phyloP scores from a whole-genome alignment of 2,797 vertebrate species.

The Spheniscus humboldti region DNA sequence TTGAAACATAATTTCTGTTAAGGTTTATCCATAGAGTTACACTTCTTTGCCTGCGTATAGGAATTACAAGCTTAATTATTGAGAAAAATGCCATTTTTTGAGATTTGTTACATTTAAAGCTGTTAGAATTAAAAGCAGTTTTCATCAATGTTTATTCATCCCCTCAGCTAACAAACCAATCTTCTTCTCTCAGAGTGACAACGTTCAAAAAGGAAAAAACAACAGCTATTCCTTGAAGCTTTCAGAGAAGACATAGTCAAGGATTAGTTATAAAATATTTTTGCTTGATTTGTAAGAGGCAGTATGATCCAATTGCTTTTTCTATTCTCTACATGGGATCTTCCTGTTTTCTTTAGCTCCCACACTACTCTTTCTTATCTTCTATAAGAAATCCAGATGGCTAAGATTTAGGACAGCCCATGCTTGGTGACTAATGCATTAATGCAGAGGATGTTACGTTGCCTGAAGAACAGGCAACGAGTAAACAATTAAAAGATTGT shows the following conservation, averaged over 20 bases:
- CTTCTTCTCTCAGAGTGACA: neutral
- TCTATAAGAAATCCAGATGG: constrained; percentile 36
- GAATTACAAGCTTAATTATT: neutral
- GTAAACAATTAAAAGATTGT: constrained; percentile 5
- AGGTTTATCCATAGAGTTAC: neutral
- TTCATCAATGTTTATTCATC: neutral
- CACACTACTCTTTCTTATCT: constrained; percentile 15
- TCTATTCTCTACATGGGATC: neutral
- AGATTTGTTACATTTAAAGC: neutral
- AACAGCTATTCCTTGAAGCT: neutral
- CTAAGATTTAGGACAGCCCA: neutral
- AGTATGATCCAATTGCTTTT: constrained; percentile 1
- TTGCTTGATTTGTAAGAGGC: neutral
- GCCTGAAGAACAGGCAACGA: neutral
- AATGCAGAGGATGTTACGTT: constrained; percentile 22
- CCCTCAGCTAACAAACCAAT: neutral
- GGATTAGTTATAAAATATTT: neutral
- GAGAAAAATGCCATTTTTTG: neutral
- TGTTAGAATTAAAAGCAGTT: neutral
- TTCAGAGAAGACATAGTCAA: neutral
- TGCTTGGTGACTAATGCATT: constrained; percentile 6
- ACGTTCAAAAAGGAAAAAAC: neutral
- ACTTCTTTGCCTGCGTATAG: neutral
- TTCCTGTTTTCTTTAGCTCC: constrained; percentile 56
- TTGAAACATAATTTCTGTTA: neutral